Conservation (phyloP, 2,797 vertebrate genomes). For the Lateolabrax maculatus region DNA sequence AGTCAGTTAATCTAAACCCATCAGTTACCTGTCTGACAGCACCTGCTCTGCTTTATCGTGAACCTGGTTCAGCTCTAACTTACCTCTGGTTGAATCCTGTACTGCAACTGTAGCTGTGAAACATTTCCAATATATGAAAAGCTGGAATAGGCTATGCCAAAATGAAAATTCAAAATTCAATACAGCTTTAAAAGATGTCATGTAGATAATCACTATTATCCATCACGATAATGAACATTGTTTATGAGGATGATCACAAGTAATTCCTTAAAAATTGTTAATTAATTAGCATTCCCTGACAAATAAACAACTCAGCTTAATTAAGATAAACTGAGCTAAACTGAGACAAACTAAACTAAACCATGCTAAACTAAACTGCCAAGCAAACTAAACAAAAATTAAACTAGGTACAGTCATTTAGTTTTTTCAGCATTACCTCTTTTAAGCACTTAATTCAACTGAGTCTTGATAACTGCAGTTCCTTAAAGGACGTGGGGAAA, state of each 20-base stretch:
- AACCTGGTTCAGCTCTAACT: neutral
- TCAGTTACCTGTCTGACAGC: slow-evolving; percentile 50
- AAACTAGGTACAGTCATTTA: too few species aligned
- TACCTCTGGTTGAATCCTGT: neutral
- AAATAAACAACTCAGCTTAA: neutral
- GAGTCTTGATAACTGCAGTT: neutral
- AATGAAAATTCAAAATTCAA: neutral
- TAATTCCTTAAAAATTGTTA: neutral
- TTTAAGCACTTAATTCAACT: neutral
- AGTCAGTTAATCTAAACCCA: slow-evolving; percentile 45
- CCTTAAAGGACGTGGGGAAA: neutral
- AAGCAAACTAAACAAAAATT: neutral
- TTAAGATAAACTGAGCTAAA: neutral
- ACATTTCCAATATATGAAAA: neutral
- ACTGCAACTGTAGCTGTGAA: neutral
- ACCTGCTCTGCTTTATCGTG: slow-evolving; percentile 26
- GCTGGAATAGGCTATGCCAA: neutral
- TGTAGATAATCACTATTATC: neutral
- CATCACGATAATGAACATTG: neutral
- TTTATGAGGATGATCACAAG: neutral
- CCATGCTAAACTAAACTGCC: neutral
- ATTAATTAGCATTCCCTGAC: neutral
- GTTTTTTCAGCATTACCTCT: too few species aligned
- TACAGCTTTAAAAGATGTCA: neutral
- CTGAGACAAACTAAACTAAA: neutral